phyloP scores from a whole-genome alignment of 2,888 invertebrate species.

The Drosophila rubida region DNA sequence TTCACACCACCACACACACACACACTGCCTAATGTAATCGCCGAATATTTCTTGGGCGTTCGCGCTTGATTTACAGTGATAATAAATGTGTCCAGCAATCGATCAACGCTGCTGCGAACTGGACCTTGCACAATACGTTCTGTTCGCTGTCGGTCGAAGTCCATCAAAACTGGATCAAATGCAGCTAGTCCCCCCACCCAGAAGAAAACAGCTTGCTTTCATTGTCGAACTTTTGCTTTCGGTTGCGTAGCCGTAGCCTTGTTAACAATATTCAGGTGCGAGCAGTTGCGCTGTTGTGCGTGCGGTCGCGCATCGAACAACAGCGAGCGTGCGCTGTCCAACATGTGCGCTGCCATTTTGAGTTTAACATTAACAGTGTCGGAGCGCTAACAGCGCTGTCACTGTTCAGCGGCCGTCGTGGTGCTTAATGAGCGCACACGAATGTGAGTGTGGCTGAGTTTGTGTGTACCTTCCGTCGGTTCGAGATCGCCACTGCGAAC shows the following conservation, averaged over 20 bases:
- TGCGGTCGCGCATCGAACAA: constrained; percentile 23
- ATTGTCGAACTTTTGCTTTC: not conserved
- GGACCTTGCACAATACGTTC: constrained; percentile 73
- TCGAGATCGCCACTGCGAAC: constrained; percentile 75
- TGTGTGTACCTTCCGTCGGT: constrained; percentile 83
- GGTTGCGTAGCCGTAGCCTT: not conserved
- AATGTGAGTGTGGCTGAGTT: constrained; percentile 69
- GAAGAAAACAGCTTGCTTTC: too few species aligned
- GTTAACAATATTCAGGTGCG: not conserved
- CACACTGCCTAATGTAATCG: constrained; percentile 57
- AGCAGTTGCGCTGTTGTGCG: constrained; percentile 1
- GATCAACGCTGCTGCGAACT: constrained; percentile 57
- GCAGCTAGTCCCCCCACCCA: too few species aligned
- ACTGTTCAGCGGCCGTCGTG: constrained; percentile 9
- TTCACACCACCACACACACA: constrained; percentile 10
- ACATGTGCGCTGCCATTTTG: constrained; percentile 55
- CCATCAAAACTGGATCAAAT: constrained; percentile 13
- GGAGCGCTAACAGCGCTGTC: constrained; percentile 34
- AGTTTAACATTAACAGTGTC: constrained; percentile 43
- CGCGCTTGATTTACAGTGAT: constrained; percentile 54
- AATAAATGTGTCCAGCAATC: constrained; percentile 61
- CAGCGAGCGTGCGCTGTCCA: constrained; percentile 32
- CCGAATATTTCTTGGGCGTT: constrained; percentile 40
- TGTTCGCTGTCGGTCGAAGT: constrained; percentile 13
- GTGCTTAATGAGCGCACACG: constrained; percentile 23